A percentile compares a stretch with the other conserved stretches of the same genome.
These are phyloP conservation scores for Delphinapterus leucas DNA, from an alignment of 2,113 vertebrate genomes.

Conservation along the genomic window DNA sequence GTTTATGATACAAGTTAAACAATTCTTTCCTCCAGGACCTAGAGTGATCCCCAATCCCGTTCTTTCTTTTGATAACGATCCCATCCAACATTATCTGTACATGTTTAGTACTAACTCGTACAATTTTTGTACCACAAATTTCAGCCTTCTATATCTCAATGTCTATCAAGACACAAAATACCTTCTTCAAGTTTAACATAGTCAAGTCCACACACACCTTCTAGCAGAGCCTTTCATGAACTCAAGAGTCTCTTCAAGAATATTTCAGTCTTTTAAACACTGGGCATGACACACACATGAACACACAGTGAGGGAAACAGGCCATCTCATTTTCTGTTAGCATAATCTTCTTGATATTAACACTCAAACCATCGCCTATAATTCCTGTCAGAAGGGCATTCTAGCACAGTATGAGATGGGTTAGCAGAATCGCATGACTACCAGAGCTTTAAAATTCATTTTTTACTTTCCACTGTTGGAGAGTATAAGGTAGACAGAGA, in stretches of 20 bases:
- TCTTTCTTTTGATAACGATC: background rate
- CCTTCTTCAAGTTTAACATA: background rate
- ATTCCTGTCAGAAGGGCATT: background rate
- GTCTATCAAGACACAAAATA: background rate
- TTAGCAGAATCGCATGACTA: background rate
- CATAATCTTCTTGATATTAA: background rate
- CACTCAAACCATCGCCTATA: background rate
- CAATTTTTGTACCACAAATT: background rate
- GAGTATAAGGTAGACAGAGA: background rate
- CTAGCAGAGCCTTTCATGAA: background rate
- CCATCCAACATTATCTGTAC: background rate
- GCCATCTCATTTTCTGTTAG: background rate
- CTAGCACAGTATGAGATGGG: background rate
- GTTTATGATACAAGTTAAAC: background rate
- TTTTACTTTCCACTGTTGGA: background rate
- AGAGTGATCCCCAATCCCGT: background rate
- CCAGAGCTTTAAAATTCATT: background rate
- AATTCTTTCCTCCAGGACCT: background rate
- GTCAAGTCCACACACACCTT: background rate
- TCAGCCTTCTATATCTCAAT: background rate
- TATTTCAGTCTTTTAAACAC: background rate
- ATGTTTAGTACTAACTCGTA: background rate
- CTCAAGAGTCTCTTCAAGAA: background rate
- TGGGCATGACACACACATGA: fast-evolving
- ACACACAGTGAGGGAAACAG: background rate